Evolutionary conservation across 92 coral and sea anemone genomes (phyloP).

Genomic region (Porites cylindrica): DNA sequence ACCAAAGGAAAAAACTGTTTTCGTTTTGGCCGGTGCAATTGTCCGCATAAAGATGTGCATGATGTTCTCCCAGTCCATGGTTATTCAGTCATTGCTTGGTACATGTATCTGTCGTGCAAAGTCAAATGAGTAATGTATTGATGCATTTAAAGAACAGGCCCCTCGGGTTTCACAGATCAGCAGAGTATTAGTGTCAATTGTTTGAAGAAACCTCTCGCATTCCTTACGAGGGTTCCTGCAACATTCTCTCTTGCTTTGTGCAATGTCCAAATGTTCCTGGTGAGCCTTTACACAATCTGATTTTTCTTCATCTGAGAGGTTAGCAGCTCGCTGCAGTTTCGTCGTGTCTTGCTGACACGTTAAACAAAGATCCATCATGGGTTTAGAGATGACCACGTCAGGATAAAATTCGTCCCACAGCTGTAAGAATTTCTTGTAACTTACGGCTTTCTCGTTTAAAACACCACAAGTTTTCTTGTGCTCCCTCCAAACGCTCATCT

Average conservation of each 20-base stretch:
- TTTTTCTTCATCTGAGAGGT: background rate
- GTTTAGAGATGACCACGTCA: conserved; percentile 22
- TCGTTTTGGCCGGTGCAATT: too few relatives aligned
- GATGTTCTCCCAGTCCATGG: too few relatives aligned
- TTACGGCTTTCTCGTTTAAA: conserved; percentile 4
- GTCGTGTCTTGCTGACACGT: conserved; percentile 44
- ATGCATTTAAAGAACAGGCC: too few relatives aligned
- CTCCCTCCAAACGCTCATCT: conserved; percentile 39
- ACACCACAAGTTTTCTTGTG: conserved; percentile 9
- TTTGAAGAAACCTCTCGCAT: too few relatives aligned
- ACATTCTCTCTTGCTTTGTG: conserved; percentile 41
- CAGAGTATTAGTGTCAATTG: too few relatives aligned
- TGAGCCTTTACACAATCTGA: conserved; percentile 10
- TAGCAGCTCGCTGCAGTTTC: conserved; percentile 10
- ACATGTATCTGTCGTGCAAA: too few relatives aligned
- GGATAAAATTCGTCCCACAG: background rate
- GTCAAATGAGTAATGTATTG: too few relatives aligned
- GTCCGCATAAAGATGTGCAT: too few relatives aligned
- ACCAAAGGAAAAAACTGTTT: too few relatives aligned
- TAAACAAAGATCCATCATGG: conserved; percentile 37
- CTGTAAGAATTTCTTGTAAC: conserved; percentile 20
- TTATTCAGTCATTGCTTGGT: too few relatives aligned
- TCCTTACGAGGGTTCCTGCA: too few relatives aligned
- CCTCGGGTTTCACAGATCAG: too few relatives aligned
- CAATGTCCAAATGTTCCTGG: conserved; percentile 12